Conservation (phyloP, 1,140 invertebrate genomes). For the Meloidogyne hapla region DNA sequence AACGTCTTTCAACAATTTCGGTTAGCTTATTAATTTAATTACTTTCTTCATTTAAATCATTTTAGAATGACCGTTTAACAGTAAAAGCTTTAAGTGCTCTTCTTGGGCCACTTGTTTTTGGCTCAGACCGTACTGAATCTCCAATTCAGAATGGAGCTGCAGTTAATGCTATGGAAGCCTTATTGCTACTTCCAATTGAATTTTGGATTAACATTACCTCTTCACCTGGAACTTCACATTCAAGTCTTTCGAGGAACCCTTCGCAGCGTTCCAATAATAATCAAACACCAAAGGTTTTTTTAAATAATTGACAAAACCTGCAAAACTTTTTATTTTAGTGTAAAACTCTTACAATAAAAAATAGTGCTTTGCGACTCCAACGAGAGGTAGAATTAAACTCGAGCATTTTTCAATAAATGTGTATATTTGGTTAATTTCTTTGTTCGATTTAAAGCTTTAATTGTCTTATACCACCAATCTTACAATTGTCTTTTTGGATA, state of each 20-base stretch:
- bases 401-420: background rate
- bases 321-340: background rate
- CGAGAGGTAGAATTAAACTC: background rate
- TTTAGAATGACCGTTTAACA: background rate
- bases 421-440: background rate
- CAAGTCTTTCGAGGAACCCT: background rate
- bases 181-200: background rate
- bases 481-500: too few relatives aligned
- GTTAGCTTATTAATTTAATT: background rate
- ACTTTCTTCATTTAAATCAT: background rate
- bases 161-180: background rate
- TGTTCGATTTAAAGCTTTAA: background rate
- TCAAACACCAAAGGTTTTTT: background rate
- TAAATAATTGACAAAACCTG: background rate
- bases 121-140: slow-evolving; percentile 15
- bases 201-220: background rate
- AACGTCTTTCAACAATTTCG: slow-evolving; percentile 10
- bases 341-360: background rate
- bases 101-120: slow-evolving; percentile 17
- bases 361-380: background rate
- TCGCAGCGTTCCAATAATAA: background rate
- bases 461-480: too few relatives aligned
- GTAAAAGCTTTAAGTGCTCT: slow-evolving; percentile 4
- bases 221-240: slow-evolving; percentile 3
- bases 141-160: background rate